Percentiles rank a stretch among this genome's conserved stretches.
These are phyloP conservation scores for Nipponacmea schrenckii DNA, from an alignment of 2,888 invertebrate species.

Conservation along the genomic window DNA sequence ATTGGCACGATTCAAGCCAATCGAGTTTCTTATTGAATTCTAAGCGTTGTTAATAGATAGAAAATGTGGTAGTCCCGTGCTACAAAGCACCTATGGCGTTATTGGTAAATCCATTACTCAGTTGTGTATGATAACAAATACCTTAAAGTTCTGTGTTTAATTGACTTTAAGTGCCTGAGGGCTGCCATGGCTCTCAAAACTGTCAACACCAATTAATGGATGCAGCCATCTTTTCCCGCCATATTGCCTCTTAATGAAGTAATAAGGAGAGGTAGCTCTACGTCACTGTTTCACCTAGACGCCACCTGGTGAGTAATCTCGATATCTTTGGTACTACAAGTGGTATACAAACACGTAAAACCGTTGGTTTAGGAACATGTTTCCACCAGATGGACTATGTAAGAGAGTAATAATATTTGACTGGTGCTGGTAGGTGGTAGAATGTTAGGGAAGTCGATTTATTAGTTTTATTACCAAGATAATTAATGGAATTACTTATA, in stretches of 20 bases:
- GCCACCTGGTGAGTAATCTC: slow-evolving; percentile 4
- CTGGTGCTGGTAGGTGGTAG: not conserved
- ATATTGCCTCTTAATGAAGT: slow-evolving; percentile 6
- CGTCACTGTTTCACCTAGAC: not conserved
- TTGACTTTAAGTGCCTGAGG: not conserved
- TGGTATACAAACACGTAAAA: not conserved
- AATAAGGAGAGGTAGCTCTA: not conserved
- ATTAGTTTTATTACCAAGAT: no score
- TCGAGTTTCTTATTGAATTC: no score
- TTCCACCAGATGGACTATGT: not conserved
- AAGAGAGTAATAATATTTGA: not conserved
- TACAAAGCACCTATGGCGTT: not conserved
- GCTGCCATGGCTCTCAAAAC: slow-evolving; percentile 2
- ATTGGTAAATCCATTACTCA: not conserved
- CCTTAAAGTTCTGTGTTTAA: not conserved
- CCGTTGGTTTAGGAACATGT: not conserved
- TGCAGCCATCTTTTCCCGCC: not conserved
- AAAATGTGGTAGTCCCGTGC: no score
- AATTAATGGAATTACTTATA: no score
- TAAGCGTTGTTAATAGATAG: no score
- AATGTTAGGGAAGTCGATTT: not conserved
- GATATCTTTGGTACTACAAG: slow-evolving; percentile 1
- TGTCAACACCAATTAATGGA: slow-evolving; percentile 3
- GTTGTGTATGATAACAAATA: not conserved
- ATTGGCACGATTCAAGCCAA: no score